Base-by-base conservation (phyloP, 2,113 vertebrate species). In the Empidonax alnorum region DNA sequence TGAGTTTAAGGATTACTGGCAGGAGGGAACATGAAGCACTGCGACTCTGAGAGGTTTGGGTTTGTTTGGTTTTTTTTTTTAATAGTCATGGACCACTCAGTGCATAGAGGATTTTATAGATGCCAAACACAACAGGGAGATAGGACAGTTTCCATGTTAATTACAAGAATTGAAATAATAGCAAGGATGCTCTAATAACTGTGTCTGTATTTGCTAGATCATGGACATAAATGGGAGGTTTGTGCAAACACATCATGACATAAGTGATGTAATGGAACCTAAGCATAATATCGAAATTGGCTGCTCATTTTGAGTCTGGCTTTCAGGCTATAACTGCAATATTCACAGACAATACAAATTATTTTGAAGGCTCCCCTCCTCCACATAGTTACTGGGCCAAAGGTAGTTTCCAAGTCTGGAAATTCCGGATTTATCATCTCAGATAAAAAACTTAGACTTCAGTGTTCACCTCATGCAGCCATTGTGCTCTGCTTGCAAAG, bases 41-140 rank as follows among this genome's bases (percentile, higher is more conserved):
- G 53, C 23, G 18, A 15, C 27, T 30, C 20, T 19, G 24, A 21
- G 18, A 41, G 47, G 31, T 47, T 44, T 27, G 50, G 8, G 25
- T 52, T 50, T 50, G 49, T 6, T 2, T 3, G 23, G 13, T 41
- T 3, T 25, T 21, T 28, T 20, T 50, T 49, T 46, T 31, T 9
- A 0, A 11, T 4, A 55, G 28, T 33, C 14, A 2, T 2, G 28
- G 44, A 23, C 33, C 2, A 3, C 4, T 41, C n/a, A 7, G 0
- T 31, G 35, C 20, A 1, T 7, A 25, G 27, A 67, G 14, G 14
- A 41, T 19, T 92, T 89, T 82, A 69, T 1, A 37, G 61, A n/a
- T 31, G 41, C 52, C 31, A 35, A 33, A 30, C 7, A 25, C 67
- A 66, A 37, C 1, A 5, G 14, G 19, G 27, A 53, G 37, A 41